Percentiles rank a stretch among this genome's conserved stretches.
Evolutionary conservation across 1,140 invertebrate genomes (phyloP).

Genomic region (Contarinia nasturtii): DNA sequence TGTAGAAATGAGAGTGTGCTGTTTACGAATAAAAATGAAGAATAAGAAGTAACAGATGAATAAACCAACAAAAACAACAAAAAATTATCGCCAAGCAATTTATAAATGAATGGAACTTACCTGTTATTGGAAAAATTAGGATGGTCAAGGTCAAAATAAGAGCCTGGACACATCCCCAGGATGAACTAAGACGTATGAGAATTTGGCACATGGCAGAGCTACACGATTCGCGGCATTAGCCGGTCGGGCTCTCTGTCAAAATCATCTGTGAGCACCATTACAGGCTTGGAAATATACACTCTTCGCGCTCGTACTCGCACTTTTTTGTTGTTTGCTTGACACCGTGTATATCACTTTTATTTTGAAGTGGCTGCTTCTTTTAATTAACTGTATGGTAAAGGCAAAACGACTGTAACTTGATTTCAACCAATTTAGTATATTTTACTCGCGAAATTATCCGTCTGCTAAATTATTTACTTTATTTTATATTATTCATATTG

Average conservation of each 20-base stretch:
- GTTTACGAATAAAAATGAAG: too few relatives aligned
- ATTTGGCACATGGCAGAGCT: slow-evolving; percentile 3
- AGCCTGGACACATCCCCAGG: slow-evolving; percentile 6
- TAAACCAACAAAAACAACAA: too few relatives aligned
- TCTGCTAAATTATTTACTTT: too few relatives aligned
- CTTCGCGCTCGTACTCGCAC: background rate
- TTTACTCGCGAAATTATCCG: too few relatives aligned
- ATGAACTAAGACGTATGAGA: slow-evolving; percentile 1
- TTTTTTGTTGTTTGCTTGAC: background rate
- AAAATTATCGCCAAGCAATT: too few relatives aligned
- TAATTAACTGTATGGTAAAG: too few relatives aligned
- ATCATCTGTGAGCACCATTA: slow-evolving; percentile 2
- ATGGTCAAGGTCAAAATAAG: slow-evolving; percentile 5
- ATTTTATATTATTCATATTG: too few relatives aligned
- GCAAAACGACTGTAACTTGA: too few relatives aligned
- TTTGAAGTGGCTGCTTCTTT: too few relatives aligned
- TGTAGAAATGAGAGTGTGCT: too few relatives aligned
- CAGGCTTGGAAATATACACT: background rate
- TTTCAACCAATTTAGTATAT: too few relatives aligned
- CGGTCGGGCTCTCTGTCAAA: slow-evolving; percentile 4
- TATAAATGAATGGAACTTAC: background rate
- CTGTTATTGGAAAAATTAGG: slow-evolving; percentile 1
- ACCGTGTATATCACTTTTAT: background rate
- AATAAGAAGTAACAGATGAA: too few relatives aligned
- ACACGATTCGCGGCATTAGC: slow-evolving; percentile 3